Evolutionary conservation across 2,113 vertebrate species (phyloP).

Genomic region (zebrafish (Danio rerio)): GRCz12tu NC_133181.1:49653001-49653500

Average conservation of each 20-base stretch:
- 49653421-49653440: constrained; percentile 28
- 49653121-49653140: constrained; percentile 29
- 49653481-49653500: constrained; percentile 7
- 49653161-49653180: constrained; percentile 33
- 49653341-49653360: constrained; percentile 5
- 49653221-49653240: constrained; percentile 68
- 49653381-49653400: not conserved
- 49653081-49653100: constrained; percentile 60
- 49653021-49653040: constrained; percentile 55
- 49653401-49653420: constrained; percentile 22
- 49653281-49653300: constrained; percentile 52
- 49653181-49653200: constrained; percentile 46
- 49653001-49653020: constrained; percentile 67
- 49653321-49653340: constrained; percentile 46
- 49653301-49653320: constrained; percentile 44
- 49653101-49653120: constrained; percentile 52
- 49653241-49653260: constrained; percentile 58
- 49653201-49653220: constrained; percentile 51
- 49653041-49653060: constrained; percentile 28
- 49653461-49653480: constrained; percentile 30
- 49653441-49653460: constrained; percentile 23
- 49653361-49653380: not conserved
- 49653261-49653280: constrained; percentile 60
- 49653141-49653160: constrained; percentile 37
- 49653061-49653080: constrained; percentile 60